Evolutionary conservation across 2,888 invertebrate species (phyloP), one percentile per base, ranked within the genome.

Genomic region (Eurois occulta): DNA sequence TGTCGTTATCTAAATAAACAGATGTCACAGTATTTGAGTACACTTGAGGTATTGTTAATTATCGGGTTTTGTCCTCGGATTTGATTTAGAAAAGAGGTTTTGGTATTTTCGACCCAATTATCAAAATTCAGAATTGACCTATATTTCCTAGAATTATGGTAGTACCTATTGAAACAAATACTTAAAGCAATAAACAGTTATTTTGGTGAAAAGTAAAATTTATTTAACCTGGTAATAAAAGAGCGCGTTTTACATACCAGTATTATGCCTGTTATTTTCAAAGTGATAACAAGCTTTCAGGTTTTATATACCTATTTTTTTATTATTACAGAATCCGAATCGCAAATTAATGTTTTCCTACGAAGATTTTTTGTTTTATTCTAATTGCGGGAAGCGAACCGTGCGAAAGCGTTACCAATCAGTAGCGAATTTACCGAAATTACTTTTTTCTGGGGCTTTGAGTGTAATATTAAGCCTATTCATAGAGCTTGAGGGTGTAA

Each of bases 361-460:
- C 4, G 43, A 28, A 35, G 75, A n/a, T 52, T 60, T 73, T 70
- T 46, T 65, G 28, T 41, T 24, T 35, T 66, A 41, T 48, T n/a
- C 2, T 16, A 66, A 66, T 78, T 75, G 48, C 4, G 46, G 13
- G 24, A 58, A 48, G n/a, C 32, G 41, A 48, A 78, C 18, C 76
- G 18, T 66, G 28, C 8, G 46, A 41, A n/a, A 43, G 72, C 11
- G 48, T n/a, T 18, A 18, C 28, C 41, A 74, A 66, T 81, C 13
- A 60, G 80, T 64, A 52, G 24, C 43, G 18, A 38, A 78, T 79
- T 81, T 60, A n/a, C 41, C 7, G 66, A 75, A 81, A 75, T 79
- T 46, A 13, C 58, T 81, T 48, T 60, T 58, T 58, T 28, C 46
- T 10, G 24, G 0, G 24, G 16, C 24, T 38, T 38, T 67, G 24